Evolutionary conservation across 2,113 vertebrate species (phyloP).

Genomic region (Prunella fulvescens): DNA sequence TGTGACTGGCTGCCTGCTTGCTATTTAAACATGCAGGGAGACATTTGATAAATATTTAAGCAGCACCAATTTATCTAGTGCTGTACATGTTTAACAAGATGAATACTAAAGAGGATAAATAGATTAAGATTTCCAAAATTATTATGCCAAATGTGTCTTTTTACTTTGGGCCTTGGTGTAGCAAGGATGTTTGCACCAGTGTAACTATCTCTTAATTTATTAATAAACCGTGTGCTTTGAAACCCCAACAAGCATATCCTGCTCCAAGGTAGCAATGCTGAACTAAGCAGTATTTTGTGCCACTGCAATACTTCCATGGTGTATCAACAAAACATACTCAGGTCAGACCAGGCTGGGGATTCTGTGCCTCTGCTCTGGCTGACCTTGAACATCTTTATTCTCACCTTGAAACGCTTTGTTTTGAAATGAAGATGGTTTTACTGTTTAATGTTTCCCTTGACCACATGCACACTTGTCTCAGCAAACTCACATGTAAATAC

Average conservation of each 20-base stretch:
- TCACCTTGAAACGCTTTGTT: neutral
- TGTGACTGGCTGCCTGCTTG: conserved; percentile 1
- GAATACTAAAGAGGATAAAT: conserved; percentile 55
- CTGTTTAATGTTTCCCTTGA: neutral
- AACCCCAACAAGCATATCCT: neutral
- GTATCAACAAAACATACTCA: neutral
- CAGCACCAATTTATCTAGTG: conserved; percentile 41
- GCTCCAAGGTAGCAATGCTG: neutral
- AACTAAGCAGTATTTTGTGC: neutral
- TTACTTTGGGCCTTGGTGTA: neutral
- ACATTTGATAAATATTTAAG: conserved; percentile 63
- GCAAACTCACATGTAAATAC: neutral
- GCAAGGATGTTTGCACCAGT: neutral
- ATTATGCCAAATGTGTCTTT: neutral
- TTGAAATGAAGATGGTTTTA: neutral
- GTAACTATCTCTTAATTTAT: neutral
- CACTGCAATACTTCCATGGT: neutral
- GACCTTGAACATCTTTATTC: neutral
- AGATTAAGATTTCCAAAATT: conserved; percentile 35
- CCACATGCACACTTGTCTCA: neutral
- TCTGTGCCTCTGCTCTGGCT: neutral
- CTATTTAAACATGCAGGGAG: conserved; percentile 16
- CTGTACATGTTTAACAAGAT: conserved; percentile 55
- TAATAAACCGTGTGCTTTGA: neutral
- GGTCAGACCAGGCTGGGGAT: neutral